Evolutionary conservation across 2,797 vertebrate species (phyloP).

Genomic region (Pristis pectinata): DNA sequence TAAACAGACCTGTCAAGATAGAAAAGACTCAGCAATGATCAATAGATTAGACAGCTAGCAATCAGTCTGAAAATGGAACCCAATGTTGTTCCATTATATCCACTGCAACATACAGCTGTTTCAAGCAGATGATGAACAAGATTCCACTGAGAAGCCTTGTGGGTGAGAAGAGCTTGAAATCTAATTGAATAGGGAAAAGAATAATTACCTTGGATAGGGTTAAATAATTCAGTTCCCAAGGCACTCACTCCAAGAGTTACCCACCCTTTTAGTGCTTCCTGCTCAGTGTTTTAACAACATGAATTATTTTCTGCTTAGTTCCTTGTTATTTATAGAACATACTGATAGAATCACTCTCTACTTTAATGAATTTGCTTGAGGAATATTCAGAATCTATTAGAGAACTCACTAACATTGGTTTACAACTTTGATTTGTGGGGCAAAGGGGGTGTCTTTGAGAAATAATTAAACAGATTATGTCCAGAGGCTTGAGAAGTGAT

Average conservation of each 20-base stretch:
- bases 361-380: not conserved
- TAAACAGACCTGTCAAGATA: not conserved
- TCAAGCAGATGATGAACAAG: not conserved
- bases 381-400: not conserved
- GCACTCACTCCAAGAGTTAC: not conserved
- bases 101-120: not conserved
- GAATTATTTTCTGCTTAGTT: constrained; percentile 9
- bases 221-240: constrained; percentile 26
- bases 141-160: not conserved
- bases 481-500: too few species aligned
- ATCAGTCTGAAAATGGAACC: constrained; percentile 1
- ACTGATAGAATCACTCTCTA: not conserved
- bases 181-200: constrained; percentile 8
- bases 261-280: constrained; percentile 30
- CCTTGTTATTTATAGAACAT: constrained; percentile 4
- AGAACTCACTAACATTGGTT: not conserved
- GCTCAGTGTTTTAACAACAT: constrained; percentile 2
- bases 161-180: not conserved
- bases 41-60: not conserved
- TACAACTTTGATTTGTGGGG: too few species aligned
- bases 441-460: too few species aligned
- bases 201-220: constrained; percentile 24
- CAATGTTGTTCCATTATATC: not conserved
- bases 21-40: not conserved
- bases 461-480: too few species aligned